These are phyloP conservation scores for Gambusia affinis DNA, from an alignment of 2,113 vertebrate genomes.

Conservation along the genomic window DNA sequence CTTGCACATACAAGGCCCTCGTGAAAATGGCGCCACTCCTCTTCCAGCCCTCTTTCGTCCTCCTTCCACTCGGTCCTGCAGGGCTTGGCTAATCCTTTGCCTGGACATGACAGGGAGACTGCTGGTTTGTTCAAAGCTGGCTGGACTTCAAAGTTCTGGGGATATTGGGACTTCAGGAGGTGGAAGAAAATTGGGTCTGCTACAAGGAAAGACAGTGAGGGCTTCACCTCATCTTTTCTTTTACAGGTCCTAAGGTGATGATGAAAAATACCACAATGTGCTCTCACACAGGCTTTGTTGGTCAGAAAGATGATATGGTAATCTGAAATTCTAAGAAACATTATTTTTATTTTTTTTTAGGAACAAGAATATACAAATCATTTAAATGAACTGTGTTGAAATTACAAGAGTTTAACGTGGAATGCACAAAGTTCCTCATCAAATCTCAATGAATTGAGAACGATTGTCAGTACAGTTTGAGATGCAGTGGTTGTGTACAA, in stretches of 20 bases:
- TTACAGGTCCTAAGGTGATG: constrained; percentile 27
- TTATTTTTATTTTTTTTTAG: background rate
- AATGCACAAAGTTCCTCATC: background rate
- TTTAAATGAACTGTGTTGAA: too few species aligned
- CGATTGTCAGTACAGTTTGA: background rate
- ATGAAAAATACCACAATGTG: background rate
- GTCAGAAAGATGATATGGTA: background rate
- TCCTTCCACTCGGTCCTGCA: constrained; percentile 59
- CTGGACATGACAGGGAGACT: constrained; percentile 69
- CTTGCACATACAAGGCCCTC: constrained; percentile 42
- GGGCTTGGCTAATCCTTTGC: constrained; percentile 74
- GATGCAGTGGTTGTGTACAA: background rate
- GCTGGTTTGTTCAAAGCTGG: constrained; percentile 71
- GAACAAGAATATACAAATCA: background rate
- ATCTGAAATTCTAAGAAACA: background rate
- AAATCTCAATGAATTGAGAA: background rate
- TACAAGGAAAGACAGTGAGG: constrained; percentile 29
- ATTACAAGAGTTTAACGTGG: background rate
- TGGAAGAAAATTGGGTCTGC: constrained; percentile 61
- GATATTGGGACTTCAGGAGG: constrained; percentile 56
- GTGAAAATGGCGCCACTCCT: constrained; percentile 53
- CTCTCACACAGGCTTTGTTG: constrained; percentile 9
- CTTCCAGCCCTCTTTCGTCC: constrained; percentile 51
- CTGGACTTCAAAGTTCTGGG: constrained; percentile 76
- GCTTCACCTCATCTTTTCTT: constrained; percentile 41